Evolutionary conservation across 2,113 vertebrate species (phyloP).

Genomic region (Nothocercus julius): DNA sequence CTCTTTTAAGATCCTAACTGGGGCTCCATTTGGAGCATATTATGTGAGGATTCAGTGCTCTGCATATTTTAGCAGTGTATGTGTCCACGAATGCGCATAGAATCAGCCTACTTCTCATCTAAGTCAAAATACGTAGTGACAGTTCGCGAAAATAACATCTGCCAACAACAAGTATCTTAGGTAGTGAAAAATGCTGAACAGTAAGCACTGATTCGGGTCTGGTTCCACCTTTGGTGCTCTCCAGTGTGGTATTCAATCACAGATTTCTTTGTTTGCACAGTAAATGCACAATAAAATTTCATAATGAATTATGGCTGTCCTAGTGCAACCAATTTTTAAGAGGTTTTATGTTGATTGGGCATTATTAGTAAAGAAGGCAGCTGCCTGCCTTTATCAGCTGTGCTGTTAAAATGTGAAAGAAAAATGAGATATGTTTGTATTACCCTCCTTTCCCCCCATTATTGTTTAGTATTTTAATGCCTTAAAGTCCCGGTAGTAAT

Average conservation of each 20-base stretch:
- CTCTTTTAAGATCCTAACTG: not conserved
- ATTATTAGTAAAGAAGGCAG: not conserved
- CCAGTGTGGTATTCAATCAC: not conserved
- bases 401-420: not conserved
- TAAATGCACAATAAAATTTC: not conserved
- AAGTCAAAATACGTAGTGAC: not conserved
- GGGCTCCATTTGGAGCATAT: not conserved
- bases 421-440: not conserved
- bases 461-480: not conserved
- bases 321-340: not conserved
- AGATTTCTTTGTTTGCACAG: not conserved
- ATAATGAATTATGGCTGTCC: not conserved
- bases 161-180: not conserved
- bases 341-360: not conserved
- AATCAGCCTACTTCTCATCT: not conserved
- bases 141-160: not conserved
- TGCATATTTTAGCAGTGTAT: not conserved
- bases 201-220: not conserved
- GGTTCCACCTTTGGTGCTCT: not conserved
- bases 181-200: not conserved
- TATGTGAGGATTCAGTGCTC: not conserved
- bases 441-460: not conserved
- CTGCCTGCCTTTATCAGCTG: fast-evolving
- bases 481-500: not conserved
- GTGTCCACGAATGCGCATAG: not conserved